Base-by-base conservation (phyloP, 1,140 invertebrate species). In the Drosophila rufa region DNA sequence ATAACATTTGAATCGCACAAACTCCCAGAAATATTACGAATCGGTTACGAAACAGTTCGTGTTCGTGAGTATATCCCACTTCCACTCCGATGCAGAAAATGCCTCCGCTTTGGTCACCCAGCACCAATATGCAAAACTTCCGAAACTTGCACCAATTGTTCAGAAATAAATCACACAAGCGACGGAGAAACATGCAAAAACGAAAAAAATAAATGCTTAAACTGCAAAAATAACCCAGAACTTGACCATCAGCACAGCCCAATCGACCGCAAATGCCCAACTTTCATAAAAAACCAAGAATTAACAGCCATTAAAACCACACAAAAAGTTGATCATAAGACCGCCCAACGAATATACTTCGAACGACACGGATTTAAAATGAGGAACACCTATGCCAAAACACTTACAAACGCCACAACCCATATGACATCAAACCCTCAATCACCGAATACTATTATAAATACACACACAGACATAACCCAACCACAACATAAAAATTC, bases 301-400 rank as follows among this genome's bases (percentile, higher is more conserved):
- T 11, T 66, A 36, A 47, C 33, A 25, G 45, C 36, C 6, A 58
- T 58, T 30, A 48, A 66, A 66, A 58, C 64, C 30, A 58, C 56
- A 57, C 43, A 48, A 48, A 67, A 67, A 58, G 33, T 58, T 15
- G 55, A 59, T 3, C 46, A 59, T 25, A 67, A 50, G 22, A 67
- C 64, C 9, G 45, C 56, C 6, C 45, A 42, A 25, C 36, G 17
- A 4, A 50, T 60, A 12, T 43, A 60, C 14, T 51, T 51, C 2
- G 47, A 62, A 42, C 22, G 60, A 15, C 60, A 53, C 25, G 47
- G 60, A 5, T 42, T 14, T 14, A 12, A 42, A 30, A 1, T 30
- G 12, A 51, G 22, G 3, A 50, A 51, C 60, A 51, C 59, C 47
- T 51, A 51, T 15, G 22, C 46, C 33, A 62, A 62, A 50, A 51